Conservation (phyloP, 2,888 invertebrate genomes). For the Barypeithes pellucidus region DNA sequence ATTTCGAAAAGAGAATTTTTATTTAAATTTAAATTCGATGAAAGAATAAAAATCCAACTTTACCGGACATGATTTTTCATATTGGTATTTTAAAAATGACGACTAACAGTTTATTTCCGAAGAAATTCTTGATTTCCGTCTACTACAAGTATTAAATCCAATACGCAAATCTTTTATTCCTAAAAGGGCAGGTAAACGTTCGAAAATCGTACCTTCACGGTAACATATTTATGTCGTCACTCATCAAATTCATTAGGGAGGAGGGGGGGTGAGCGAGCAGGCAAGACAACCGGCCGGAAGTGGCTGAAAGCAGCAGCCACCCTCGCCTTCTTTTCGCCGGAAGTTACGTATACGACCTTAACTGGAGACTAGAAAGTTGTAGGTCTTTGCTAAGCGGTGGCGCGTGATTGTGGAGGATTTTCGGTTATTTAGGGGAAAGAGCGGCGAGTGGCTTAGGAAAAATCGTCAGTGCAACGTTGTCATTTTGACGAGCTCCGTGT, state of each 20-base stretch:
- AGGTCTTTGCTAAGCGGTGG: constrained; percentile 26
- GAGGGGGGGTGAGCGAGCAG: constrained; percentile 35
- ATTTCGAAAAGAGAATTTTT: too few species aligned
- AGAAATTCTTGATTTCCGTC: too few species aligned
- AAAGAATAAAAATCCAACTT: too few species aligned
- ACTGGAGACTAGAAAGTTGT: constrained; percentile 61
- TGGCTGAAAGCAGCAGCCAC: constrained; percentile 68
- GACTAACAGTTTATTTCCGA: too few species aligned
- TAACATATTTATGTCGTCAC: constrained; percentile 51
- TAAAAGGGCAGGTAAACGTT: constrained; percentile 48
- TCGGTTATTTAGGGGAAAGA: background rate
- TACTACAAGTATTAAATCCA: background rate
- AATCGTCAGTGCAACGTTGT: background rate
- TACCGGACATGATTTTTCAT: too few species aligned
- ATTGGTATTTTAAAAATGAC: too few species aligned
- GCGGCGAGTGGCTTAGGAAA: too few species aligned
- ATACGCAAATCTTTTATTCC: constrained; percentile 12
- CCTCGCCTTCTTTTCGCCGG: constrained; percentile 68
- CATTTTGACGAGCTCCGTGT: background rate
- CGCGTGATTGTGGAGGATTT: constrained; percentile 7
- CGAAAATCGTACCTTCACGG: constrained; percentile 27
- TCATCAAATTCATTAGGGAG: constrained; percentile 47
- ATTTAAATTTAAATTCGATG: too few species aligned
- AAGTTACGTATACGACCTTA: constrained; percentile 64
- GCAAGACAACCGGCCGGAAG: constrained; percentile 59